phyloP scores from a whole-genome alignment of 2,113 vertebrate genomes.

The Pitta sordida region DNA sequence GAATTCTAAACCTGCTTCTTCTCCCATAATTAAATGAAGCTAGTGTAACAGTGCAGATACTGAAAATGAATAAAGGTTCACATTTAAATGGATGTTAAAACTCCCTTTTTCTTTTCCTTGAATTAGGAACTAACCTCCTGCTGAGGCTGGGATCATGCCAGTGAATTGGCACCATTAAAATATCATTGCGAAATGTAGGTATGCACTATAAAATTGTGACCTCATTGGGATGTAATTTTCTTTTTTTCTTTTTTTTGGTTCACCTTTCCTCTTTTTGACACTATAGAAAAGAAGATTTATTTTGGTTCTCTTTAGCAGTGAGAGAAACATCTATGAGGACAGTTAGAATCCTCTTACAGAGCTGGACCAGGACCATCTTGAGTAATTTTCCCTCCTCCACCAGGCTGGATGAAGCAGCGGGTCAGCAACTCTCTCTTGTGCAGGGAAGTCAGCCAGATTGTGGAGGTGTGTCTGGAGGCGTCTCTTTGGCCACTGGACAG shows the following conservation, averaged over 20 bases:
- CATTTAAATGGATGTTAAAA: conserved; percentile 30
- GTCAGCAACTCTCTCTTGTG: neutral
- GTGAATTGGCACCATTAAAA: neutral
- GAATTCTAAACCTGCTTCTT: conserved; percentile 51
- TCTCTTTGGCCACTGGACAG: neutral
- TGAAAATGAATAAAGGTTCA: conserved; percentile 12
- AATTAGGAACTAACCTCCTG: neutral
- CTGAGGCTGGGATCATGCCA: neutral
- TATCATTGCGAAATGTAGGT: neutral
- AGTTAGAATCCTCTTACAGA: neutral
- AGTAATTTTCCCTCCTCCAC: neutral
- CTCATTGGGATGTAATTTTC: no score
- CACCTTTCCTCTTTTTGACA: neutral
- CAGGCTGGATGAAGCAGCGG: neutral
- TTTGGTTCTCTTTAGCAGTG: neutral
- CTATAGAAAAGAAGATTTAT: neutral
- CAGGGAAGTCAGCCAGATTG: neutral
- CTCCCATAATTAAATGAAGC: conserved; percentile 32
- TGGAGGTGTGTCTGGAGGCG: accelerated
- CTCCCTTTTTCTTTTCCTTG: neutral
- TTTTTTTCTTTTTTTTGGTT: neutral
- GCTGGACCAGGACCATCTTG: neutral
- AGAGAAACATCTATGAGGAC: neutral
- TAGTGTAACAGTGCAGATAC: neutral
- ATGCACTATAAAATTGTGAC: neutral